Percentiles rank a stretch among this genome's conserved stretches.
phyloP scores from a whole-genome alignment of 2,113 vertebrate genomes.

The Mobula birostris region DNA sequence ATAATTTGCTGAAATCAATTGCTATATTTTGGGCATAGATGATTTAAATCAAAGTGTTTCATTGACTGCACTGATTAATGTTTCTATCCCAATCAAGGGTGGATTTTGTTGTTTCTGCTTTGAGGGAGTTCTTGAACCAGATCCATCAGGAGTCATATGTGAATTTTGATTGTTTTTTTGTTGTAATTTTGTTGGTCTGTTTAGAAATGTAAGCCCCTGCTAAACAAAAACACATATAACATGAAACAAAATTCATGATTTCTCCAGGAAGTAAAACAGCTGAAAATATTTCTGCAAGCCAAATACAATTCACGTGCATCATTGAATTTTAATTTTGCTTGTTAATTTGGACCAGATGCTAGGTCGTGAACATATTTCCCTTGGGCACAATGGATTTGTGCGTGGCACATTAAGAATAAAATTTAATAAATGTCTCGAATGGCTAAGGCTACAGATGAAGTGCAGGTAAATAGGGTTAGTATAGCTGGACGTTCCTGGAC shows the following conservation, averaged over 20 bases:
- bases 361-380: neutral
- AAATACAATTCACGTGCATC: neutral
- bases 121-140: neutral
- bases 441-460: too few species aligned
- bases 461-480: too few species aligned
- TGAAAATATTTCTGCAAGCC: neutral
- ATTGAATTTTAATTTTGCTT: neutral
- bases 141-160: neutral
- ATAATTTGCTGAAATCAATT: neutral
- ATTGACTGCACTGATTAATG: neutral
- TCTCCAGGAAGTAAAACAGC: neutral
- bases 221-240: neutral
- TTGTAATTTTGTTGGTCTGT: neutral
- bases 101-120: neutral
- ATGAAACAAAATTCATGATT: conserved; percentile 23
- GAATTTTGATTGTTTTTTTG: conserved; percentile 12
- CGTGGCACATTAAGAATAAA: too few species aligned
- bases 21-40: neutral
- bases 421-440: too few species aligned
- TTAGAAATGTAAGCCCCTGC: neutral
- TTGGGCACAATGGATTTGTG: neutral
- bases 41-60: neutral
- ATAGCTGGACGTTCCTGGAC: too few species aligned
- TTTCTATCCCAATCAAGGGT: neutral
- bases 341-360: neutral